phyloP scores from a whole-genome alignment of 2,888 invertebrate genomes.

The Drosophila mulleri region DNA sequence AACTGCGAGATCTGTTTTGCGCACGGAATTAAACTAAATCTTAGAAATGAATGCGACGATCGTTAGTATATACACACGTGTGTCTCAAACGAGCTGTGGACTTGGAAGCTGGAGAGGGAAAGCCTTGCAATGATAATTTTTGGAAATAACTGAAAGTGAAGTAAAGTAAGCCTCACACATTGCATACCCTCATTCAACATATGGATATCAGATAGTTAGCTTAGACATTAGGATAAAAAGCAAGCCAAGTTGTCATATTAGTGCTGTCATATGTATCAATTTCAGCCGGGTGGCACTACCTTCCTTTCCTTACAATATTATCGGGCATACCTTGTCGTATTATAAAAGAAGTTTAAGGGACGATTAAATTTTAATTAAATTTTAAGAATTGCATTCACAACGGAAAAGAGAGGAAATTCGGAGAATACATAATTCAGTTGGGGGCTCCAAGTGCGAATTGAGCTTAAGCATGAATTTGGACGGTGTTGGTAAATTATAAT shows the following conservation, averaged over 20 bases:
- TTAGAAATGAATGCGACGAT: not conserved
- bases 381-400: not conserved
- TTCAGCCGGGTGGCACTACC: not conserved
- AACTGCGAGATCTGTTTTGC: conserved; percentile 72
- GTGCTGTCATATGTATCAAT: not conserved
- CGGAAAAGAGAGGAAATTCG: not conserved
- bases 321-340: not conserved
- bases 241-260: no score
- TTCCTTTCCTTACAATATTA: not conserved
- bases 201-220: no score
- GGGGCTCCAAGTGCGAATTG: not conserved
- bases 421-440: not conserved
- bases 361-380: no score
- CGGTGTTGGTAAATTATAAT: conserved; percentile 48
- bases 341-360: no score
- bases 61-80: conserved; percentile 56
- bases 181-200: not conserved
- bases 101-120: not conserved
- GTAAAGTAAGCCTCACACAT: no score
- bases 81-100: conserved; percentile 21
- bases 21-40: conserved; percentile 49
- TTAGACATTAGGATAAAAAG: not conserved
- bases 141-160: not conserved
- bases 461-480: conserved; percentile 51
- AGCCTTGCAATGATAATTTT: not conserved